A percentile compares a stretch with the other conserved stretches of the same genome.
These are phyloP conservation scores for Tupaia tana DNA, from an alignment of 2,113 vertebrate genomes.

Conservation along the genomic window DNA sequence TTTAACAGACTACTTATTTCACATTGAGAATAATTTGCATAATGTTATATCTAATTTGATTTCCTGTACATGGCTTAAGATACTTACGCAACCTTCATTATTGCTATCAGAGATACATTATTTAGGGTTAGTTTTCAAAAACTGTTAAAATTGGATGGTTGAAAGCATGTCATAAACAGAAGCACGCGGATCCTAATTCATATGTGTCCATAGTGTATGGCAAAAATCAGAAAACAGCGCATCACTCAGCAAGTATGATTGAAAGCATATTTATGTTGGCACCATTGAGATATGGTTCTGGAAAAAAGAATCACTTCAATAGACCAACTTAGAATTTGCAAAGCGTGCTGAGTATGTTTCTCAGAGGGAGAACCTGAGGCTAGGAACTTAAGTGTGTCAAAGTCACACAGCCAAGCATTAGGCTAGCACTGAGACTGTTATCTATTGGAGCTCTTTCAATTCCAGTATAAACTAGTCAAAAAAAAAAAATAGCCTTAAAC, in stretches of 20 bases:
- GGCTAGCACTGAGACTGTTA: not conserved
- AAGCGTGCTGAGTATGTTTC: not conserved
- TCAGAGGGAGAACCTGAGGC: not conserved
- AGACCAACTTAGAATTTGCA: rapidly evolving
- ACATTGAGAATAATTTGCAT: not conserved
- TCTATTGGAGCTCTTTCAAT: not conserved
- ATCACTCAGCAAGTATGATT: not conserved
- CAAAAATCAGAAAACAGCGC: not conserved
- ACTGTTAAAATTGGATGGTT: not conserved
- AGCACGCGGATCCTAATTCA: not conserved
- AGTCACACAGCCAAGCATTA: not conserved
- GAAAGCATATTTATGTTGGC: not conserved
- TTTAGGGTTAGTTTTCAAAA: not conserved
- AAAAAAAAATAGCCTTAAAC: not conserved
- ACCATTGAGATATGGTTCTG: not conserved
- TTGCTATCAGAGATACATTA: not conserved
- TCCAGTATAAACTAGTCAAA: not conserved
- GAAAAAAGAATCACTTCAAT: not conserved
- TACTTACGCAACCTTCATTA: not conserved
- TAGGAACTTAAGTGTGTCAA: not conserved
- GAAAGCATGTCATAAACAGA: not conserved
- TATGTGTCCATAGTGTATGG: not conserved
- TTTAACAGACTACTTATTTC: conserved; percentile 7
- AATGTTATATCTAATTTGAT: not conserved
- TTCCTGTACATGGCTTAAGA: not conserved